These are phyloP conservation scores for Drosophila nigromelanica DNA, from an alignment of 1,140 invertebrate genomes.

Conservation along the genomic window DNA sequence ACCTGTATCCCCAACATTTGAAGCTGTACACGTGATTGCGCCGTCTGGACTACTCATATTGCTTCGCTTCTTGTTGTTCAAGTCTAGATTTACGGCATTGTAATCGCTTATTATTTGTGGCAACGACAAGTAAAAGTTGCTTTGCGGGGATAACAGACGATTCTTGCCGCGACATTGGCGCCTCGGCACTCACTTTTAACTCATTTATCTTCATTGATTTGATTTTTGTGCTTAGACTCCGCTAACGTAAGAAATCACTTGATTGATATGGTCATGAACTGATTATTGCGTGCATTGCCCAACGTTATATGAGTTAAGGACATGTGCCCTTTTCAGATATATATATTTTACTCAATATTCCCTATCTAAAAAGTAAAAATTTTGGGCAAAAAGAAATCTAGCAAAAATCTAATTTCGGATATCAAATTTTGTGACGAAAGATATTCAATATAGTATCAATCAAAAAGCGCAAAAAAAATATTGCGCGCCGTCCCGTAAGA, in stretches of 20 bases:
- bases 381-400: too few species aligned
- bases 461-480: too few species aligned
- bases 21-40: conserved; percentile 56
- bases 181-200: conserved; percentile 8
- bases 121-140: conserved; percentile 33
- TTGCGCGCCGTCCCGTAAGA: too few species aligned
- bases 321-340: neutral
- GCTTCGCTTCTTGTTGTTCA: conserved; percentile 6
- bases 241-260: conserved; percentile 26
- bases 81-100: conserved; percentile 32
- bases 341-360: too few species aligned
- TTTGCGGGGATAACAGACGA: neutral
- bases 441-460: too few species aligned
- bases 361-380: too few species aligned
- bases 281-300: neutral
- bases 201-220: conserved; percentile 68
- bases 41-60: conserved; percentile 14
- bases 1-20: conserved; percentile 8
- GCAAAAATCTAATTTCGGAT: too few species aligned
- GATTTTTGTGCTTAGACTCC: conserved; percentile 37
- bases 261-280: conserved; percentile 39
- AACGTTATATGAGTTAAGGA: neutral
- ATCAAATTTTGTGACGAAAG: too few species aligned
- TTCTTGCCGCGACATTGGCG: neutral
- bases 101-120: conserved; percentile 52